Base-by-base conservation (phyloP, 1,140 invertebrate species). In the Drosophila rhopaloa region DNA sequence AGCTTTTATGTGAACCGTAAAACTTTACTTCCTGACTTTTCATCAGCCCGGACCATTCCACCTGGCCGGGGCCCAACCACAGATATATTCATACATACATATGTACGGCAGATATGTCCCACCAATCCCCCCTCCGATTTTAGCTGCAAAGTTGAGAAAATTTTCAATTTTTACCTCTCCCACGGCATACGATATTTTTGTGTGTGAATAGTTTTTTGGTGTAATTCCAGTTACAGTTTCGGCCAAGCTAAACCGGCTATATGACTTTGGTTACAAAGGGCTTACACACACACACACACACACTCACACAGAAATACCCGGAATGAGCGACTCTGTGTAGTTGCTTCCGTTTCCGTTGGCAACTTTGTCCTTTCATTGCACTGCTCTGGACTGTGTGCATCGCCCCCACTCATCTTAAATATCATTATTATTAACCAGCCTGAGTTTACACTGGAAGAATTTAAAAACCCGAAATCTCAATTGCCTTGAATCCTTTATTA, bases 1-100 rank as follows among this genome's bases (percentile, higher is more conserved):
- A 81, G 84, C 85, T 89, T 90, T 84, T 89, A 81, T 89, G 80
- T 89, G 84, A 89, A 89, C 84, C 85, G 80, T 89, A 89, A 89
- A 89, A 89, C 85, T 89, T 89, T 89, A 74, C 77, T 89, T 89
- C 84, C 84, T 89, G 84, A 81, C 85, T 84, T 89, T 89, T 89
- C 84, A 90, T 88, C 84, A 89, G 68, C 16, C 72, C 54, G 27
- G 19, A 3, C 77, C 48, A 14, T 41, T 13, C 27, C 65, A 71
- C 53, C 66, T 70, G 50, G 11, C 29, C 6, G 37, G 43, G 53
- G 14, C 53, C 43, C 27, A 50, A 41, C 65, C 44, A 50, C 68
- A 71, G 68, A 72, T 72, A 32, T 32, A 32, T 32, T 32, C 29
- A 8, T 32, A 72, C 29, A 8, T 32, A 72, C 68, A 72, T 53